Conservation (phyloP, 2,113 vertebrate genomes). For the Zingel zingel region DNA sequence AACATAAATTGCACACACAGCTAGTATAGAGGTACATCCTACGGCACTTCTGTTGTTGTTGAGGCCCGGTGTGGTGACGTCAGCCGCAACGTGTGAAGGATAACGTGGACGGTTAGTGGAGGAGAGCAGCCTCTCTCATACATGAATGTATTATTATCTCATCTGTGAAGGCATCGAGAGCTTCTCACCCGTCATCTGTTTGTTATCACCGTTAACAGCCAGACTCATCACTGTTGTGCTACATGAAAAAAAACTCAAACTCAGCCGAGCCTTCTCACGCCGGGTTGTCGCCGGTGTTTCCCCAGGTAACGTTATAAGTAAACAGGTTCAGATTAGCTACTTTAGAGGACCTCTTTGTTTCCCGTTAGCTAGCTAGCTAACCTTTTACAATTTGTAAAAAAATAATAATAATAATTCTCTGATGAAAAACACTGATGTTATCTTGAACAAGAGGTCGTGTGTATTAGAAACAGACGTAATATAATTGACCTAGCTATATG, state of each 20-base stretch:
- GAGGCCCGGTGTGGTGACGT: constrained; percentile 69
- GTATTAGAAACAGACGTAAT: neutral
- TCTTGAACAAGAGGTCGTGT: neutral
- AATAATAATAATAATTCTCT: neutral
- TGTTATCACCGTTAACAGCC: constrained; percentile 4
- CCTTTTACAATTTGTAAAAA: neutral
- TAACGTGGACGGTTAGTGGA: constrained; percentile 47
- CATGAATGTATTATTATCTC: neutral
- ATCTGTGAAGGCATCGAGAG: neutral
- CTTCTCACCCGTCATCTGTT: constrained; percentile 52
- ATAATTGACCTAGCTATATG: neutral
- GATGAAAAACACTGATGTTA: neutral
- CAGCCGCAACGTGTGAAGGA: constrained; percentile 61
- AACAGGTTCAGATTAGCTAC: neutral
- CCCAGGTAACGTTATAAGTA: constrained; percentile 54
- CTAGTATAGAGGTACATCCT: neutral
- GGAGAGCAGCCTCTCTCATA: constrained; percentile 20
- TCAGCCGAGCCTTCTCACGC: constrained; percentile 26
- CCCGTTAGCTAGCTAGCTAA: neutral
- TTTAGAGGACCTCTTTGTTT: constrained; percentile 31
- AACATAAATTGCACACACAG: too few relatives aligned
- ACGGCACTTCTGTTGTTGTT: constrained; percentile 4
- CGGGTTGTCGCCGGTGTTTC: constrained; percentile 45
- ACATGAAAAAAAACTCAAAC: constrained; percentile 34
- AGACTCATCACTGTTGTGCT: neutral